phyloP scores from a whole-genome alignment of 92 coral and sea anemone species.

The Zoanthus sansibaricus region DNA sequence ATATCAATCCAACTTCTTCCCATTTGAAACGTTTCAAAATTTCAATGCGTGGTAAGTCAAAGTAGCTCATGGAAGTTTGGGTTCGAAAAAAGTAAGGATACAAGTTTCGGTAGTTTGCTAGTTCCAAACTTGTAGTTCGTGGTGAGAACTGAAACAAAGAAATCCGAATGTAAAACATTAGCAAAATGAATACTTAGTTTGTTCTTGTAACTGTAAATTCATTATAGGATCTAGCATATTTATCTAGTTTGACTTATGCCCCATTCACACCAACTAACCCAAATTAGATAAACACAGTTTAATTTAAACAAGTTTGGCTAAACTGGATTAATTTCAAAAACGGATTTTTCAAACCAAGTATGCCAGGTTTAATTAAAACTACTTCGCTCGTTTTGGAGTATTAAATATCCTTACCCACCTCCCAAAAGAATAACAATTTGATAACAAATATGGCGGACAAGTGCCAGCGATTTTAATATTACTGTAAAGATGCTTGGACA shows the following conservation, averaged over 20 bases:
- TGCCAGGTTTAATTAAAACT: too few relatives aligned
- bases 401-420: too few relatives aligned
- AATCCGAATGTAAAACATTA: not conserved
- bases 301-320: too few relatives aligned
- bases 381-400: too few relatives aligned
- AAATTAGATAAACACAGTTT: too few relatives aligned
- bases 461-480: too few relatives aligned
- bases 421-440: too few relatives aligned
- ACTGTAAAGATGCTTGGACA: too few relatives aligned
- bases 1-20: slow-evolving; percentile 89
- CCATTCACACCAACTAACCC: too few relatives aligned
- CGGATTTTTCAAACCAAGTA: too few relatives aligned
- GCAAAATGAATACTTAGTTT: not conserved
- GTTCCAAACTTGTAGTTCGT: slow-evolving; percentile 80
- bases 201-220: not conserved
- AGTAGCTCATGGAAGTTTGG: slow-evolving; percentile 62
- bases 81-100: slow-evolving; percentile 94
- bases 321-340: too few relatives aligned
- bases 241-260: not conserved
- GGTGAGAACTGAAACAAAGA: slow-evolving; percentile 80
- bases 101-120: slow-evolving; percentile 70
- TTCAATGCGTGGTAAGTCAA: slow-evolving; percentile 71
- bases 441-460: too few relatives aligned
- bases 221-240: not conserved
- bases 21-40: slow-evolving; percentile 74